Evolutionary conservation across 2,797 vertebrate genomes (phyloP).

Genomic region (Anabas testudineus): DNA sequence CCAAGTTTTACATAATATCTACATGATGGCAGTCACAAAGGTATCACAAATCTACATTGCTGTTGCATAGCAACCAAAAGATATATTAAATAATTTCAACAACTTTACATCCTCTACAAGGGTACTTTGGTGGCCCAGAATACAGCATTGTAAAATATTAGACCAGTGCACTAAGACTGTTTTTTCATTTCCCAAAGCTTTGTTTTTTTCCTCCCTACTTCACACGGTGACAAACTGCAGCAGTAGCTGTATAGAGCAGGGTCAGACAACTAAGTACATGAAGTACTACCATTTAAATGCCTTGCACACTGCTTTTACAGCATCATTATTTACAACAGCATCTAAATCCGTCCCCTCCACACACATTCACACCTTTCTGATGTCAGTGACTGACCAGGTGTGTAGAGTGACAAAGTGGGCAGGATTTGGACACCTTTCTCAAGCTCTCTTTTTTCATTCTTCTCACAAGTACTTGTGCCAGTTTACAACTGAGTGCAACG

Average conservation of each 20-base stretch:
- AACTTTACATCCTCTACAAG: constrained; percentile 45
- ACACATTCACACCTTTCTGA: neutral
- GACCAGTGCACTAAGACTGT: constrained; percentile 11
- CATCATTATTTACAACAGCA: neutral
- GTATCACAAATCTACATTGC: constrained; percentile 25
- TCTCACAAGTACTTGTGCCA: too few relatives aligned
- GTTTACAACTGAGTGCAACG: neutral
- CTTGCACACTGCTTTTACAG: neutral
- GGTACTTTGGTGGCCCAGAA: constrained; percentile 10
- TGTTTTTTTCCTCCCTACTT: neutral
- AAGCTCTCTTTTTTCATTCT: neutral
- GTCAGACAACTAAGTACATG: constrained; percentile 16
- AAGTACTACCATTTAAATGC: constrained; percentile 1
- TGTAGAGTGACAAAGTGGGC: neutral
- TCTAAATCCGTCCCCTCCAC: neutral
- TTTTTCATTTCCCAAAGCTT: constrained; percentile 7
- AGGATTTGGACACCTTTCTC: neutral
- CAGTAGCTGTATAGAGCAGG: neutral
- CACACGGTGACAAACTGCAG: neutral
- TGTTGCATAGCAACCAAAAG: constrained; percentile 75
- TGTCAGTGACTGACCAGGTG: neutral
- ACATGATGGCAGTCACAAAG: constrained; percentile 18
- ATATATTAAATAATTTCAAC: constrained; percentile 53
- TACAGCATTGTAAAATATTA: constrained; percentile 10
- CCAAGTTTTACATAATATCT: constrained; percentile 7